Evolutionary conservation across 2,113 vertebrate genomes (phyloP), one percentile per base, ranked within the genome.

Genomic region (Plectropomus leopardus): DNA sequence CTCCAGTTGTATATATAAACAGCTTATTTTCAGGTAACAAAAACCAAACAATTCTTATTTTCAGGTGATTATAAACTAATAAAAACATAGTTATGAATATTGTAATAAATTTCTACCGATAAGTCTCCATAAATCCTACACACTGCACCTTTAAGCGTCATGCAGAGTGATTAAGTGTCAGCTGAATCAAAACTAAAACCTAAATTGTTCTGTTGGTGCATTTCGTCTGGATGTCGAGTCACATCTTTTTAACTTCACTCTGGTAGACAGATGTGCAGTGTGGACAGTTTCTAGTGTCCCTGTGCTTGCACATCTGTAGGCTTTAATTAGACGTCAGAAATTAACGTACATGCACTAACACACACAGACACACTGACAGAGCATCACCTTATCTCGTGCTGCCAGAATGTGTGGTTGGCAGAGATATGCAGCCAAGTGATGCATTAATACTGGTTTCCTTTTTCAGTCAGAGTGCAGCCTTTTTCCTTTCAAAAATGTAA

Each of bases 241-340:
- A 48, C 54, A 44, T 0, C 13, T 50, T 71, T 80, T 54, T 11
- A 19, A 60, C 15, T 21, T 84, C 30, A 54, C 11, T 78, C 53
- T 34, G 65, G 44, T 21, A 78, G 90, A 88, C 88, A 76, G 80
- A 82, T 88, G 76, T 90, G 89, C 88, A 69, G 53, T 66, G 13
- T 90, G 77, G 59, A 69, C 67, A 74, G 7, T 86, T 82, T 88
- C 57, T 30, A 76, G n/a, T 1, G 9, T 23, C 48, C 11, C 36
- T 36, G 63, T 17, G 7, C 54, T 40, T 36, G 80, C 78, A 82
- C 72, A 78, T 73, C 71, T 88, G 76, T 36, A 45, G 59, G 7
- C 59, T 60, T 68, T 58, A 45, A 60, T 74, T 84, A 48, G 60
- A 84, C 57, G 68, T 70, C 68, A 44, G 58, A n/a, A 1, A 30